Percentiles rank a stretch among this genome's conserved stretches.
Conservation (phyloP, 2,888 invertebrate species). For the Junonia oenone region DNA sequence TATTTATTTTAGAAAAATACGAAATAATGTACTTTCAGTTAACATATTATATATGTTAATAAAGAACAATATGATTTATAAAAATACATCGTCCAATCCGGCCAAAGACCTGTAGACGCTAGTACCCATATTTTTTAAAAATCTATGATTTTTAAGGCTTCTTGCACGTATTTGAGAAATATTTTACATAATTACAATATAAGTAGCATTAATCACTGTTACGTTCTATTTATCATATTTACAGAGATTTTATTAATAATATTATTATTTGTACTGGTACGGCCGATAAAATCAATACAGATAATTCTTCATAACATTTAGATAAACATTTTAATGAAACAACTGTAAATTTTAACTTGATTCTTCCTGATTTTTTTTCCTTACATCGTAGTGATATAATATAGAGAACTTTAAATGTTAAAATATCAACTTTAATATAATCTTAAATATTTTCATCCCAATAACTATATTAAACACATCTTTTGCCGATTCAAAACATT, state of each 20-base stretch:
- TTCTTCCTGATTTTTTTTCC: conserved; percentile 39
- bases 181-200: conserved; percentile 70
- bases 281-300: conserved; percentile 61
- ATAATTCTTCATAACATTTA: conserved; percentile 55
- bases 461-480: conserved; percentile 32
- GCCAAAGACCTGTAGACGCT: conserved; percentile 64
- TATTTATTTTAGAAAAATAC: conserved; percentile 76
- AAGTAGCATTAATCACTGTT: conserved; percentile 69
- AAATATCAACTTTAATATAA: conserved; percentile 63
- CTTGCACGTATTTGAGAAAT: conserved; percentile 70
- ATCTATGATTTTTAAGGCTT: conserved; percentile 78
- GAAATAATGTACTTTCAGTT: conserved; percentile 77
- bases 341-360: conserved; percentile 51
- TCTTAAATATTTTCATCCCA: conserved; percentile 51
- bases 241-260: conserved; percentile 52
- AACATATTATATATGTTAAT: conserved; percentile 79
- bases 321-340: conserved; percentile 54
- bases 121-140: conserved; percentile 73
- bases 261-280: conserved; percentile 68
- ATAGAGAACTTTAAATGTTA: conserved; percentile 44
- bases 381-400: conserved; percentile 44
- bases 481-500: conserved; percentile 3
- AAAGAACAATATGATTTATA: conserved; percentile 78
- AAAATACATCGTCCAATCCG: conserved; percentile 73
- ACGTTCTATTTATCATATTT: conserved; percentile 58